Conservation (phyloP, 2,113 vertebrate genomes). For the Nannobrachium achirus region DNA sequence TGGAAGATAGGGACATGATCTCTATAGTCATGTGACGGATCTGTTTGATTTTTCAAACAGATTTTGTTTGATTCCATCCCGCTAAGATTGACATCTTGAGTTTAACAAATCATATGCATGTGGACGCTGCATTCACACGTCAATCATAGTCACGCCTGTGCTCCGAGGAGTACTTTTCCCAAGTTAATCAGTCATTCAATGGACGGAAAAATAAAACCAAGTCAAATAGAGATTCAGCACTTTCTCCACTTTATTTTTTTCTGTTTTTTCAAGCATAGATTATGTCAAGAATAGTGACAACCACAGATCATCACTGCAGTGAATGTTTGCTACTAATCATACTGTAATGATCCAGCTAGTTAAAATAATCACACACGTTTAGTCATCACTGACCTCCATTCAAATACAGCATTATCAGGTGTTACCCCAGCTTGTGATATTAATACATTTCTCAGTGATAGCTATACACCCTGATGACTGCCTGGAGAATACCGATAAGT, state of each 20-base stretch:
- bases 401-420: slow-evolving; percentile 21
- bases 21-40: no score
- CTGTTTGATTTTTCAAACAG: no score
- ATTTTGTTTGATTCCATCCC: no score
- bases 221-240: slow-evolving; percentile 56
- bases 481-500: slow-evolving; percentile 57
- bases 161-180: no score
- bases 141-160: no score
- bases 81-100: no score
- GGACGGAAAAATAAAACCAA: slow-evolving; percentile 1
- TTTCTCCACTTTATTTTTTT: slow-evolving; percentile 71
- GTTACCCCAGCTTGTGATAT: slow-evolving; percentile 27
- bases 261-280: slow-evolving; percentile 69
- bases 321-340: slow-evolving; percentile 72
- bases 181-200: no score
- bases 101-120: no score
- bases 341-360: slow-evolving; percentile 62
- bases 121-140: no score
- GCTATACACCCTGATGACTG: slow-evolving; percentile 51
- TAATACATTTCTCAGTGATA: slow-evolving; percentile 37
- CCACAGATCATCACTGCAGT: slow-evolving; percentile 66
- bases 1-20: no score
- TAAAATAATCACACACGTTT: slow-evolving; percentile 44
- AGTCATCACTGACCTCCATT: slow-evolving; percentile 34
- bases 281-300: slow-evolving; percentile 74